phyloP scores from a whole-genome alignment of 2,113 vertebrate genomes.

The Sapajus apella region DNA sequence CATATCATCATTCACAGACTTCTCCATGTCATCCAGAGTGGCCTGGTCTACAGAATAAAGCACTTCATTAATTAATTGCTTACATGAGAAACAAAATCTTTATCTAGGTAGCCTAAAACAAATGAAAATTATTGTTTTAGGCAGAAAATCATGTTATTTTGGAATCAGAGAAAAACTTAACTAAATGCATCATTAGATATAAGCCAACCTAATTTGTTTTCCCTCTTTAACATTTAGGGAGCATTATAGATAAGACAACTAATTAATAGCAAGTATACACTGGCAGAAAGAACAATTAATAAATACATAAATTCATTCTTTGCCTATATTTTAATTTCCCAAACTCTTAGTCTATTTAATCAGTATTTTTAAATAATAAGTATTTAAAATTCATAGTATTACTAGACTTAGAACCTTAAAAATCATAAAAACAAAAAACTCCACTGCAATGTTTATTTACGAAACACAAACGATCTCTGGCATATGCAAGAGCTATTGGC shows the following conservation, averaged over 20 bases:
- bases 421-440: slow-evolving; percentile 17
- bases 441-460: slow-evolving; percentile 14
- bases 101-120: slow-evolving; percentile 30
- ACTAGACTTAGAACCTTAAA: slow-evolving; percentile 14
- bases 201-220: slow-evolving; percentile 51
- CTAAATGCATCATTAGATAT: slow-evolving; percentile 16
- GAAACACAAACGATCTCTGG: slow-evolving; percentile 40
- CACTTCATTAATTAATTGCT: slow-evolving; percentile 36
- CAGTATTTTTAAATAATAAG: slow-evolving; percentile 29
- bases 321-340: not conserved
- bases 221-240: slow-evolving; percentile 13
- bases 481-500: slow-evolving; percentile 10
- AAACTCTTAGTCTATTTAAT: slow-evolving; percentile 31
- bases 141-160: slow-evolving; percentile 32
- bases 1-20: slow-evolving; percentile 97
- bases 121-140: slow-evolving; percentile 50
- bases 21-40: slow-evolving; percentile 96
- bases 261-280: slow-evolving; percentile 36
- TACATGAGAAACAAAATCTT: slow-evolving; percentile 43
- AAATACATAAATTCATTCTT: slow-evolving; percentile 16
- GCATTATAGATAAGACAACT: not conserved
- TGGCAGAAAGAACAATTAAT: slow-evolving; percentile 35
- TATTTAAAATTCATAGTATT: slow-evolving; percentile 39
- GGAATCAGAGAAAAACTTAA: slow-evolving; percentile 44
- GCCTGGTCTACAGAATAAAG: slow-evolving; percentile 89